Percentiles rank a stretch among this genome's conserved stretches.
These are phyloP conservation scores for Drosophila sordidula DNA, from an alignment of 2,888 invertebrate genomes.

Conservation along the genomic window DNA sequence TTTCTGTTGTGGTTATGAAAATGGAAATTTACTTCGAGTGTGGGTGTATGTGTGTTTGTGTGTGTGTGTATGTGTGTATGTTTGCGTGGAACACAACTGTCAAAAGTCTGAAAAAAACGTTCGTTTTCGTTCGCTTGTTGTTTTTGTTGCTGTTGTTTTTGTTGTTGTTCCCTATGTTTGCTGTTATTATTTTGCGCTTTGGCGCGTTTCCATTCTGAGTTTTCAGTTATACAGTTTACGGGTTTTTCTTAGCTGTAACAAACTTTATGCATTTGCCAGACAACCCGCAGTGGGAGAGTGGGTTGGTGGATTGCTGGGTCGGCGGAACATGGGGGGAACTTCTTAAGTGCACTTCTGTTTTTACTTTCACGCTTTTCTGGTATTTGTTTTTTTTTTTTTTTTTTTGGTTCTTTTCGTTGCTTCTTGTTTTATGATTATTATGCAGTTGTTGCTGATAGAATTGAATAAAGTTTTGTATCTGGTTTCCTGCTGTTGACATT, in stretches of 20 bases:
- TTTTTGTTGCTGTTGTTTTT: conserved; percentile 14
- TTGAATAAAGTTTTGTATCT: conserved; percentile 71
- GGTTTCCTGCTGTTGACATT: conserved; percentile 19
- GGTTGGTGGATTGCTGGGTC: not conserved
- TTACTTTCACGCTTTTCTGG: conserved; percentile 30
- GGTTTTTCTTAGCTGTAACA: conserved; percentile 25
- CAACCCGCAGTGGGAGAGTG: not conserved
- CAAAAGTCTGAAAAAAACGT: conserved; percentile 61
- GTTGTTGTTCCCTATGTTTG: conserved; percentile 17
- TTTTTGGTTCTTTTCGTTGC: conserved; percentile 8
- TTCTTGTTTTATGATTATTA: conserved; percentile 64
- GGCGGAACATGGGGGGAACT: conserved; percentile 3
- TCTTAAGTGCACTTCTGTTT: conserved; percentile 70
- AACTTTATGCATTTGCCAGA: conserved; percentile 75
- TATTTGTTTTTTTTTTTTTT: no score
- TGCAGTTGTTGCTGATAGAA: conserved; percentile 52
- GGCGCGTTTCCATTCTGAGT: conserved; percentile 29
- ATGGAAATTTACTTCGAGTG: conserved; percentile 30
- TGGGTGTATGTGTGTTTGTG: conserved; percentile 8
- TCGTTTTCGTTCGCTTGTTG: conserved; percentile 18
- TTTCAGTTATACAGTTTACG: conserved; percentile 27
- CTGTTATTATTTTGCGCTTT: conserved; percentile 65
- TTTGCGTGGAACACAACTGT: conserved; percentile 47
- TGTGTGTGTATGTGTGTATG: conserved; percentile 5
- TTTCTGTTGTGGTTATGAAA: conserved; percentile 40